Base-by-base conservation (phyloP, 2,797 vertebrate species). In the Setipinna tenuifilis region DNA sequence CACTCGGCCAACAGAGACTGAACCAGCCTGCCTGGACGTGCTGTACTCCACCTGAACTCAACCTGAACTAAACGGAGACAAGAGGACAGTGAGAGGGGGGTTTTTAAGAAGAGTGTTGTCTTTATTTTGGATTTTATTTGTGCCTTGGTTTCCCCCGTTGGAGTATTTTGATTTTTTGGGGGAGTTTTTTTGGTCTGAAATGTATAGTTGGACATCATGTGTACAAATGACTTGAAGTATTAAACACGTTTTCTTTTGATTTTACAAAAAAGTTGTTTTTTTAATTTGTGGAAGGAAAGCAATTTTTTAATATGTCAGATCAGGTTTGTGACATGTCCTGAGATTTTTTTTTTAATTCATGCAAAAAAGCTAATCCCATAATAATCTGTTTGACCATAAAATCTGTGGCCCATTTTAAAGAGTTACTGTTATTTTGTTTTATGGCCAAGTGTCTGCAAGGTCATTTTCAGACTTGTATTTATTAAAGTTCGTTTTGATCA, bases 51-150 rank as follows among this genome's bases (percentile, higher is more conserved):
- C 50, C 50, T 54, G 9, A 3, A 14, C 50, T 54, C 2, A 54
- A 54, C 50, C 50, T 9, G 7, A 54, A 54, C 50, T 14, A 7
- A 54, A 54, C 50, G 9, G 50, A 54, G 9, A 54, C 7, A 54
- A 10, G 50, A 54, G 50, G 14, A 54, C 7, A 54, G 7, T 54
- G 50, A 62, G n/a, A 14, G 50, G 7, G 7, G 50, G 0, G 1
- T 71, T 71, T 71, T 71, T 31, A 71, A 31, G 65, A 16, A 16
- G 14, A 31, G 31, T 28, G 23, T 2, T 71, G 65, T 71, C 25
- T 71, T 71, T 31, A 71, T 31, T 31, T 71, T 71, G 65, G 25
- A 71, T 71, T 71, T 71, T 71, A 31, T 71, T 2, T 71, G 62
- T 71, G 25, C 65, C 65, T 71, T 2, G 10, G 25, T 71, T 71